Conservation (phyloP, 2,888 invertebrate genomes). For the Cryptus armator region DNA sequence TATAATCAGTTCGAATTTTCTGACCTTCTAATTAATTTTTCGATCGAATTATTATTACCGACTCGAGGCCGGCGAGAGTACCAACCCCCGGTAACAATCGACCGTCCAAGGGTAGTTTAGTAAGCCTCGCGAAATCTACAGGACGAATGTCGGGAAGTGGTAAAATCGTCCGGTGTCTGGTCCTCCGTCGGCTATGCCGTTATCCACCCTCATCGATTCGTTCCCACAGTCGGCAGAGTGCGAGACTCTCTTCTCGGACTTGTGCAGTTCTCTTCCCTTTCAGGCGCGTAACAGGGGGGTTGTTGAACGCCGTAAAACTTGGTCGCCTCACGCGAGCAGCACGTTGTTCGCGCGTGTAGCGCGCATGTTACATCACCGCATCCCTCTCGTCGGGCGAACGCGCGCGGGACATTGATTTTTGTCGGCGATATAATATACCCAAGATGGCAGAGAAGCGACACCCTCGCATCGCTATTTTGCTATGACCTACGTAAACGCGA, state of each 20-base stretch:
- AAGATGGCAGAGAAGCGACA: constrained; percentile 73
- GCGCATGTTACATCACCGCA: constrained; percentile 78
- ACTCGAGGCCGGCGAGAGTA: constrained; percentile 36
- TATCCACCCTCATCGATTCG: constrained; percentile 15
- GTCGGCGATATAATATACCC: constrained; percentile 64
- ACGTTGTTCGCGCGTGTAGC: constrained; percentile 73
- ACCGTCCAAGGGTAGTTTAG: constrained; percentile 31
- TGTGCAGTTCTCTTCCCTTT: constrained; percentile 1
- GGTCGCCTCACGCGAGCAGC: constrained; percentile 43
- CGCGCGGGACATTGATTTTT: constrained; percentile 71
- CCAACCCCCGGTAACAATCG: constrained; percentile 43
- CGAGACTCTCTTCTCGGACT: background rate
- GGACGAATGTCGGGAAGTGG: background rate
- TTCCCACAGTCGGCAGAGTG: background rate
- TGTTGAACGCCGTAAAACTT: constrained; percentile 64
- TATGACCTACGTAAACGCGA: constrained; percentile 71
- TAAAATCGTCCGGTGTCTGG: background rate
- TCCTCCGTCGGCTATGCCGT: constrained; percentile 44
- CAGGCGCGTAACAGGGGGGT: constrained; percentile 35
- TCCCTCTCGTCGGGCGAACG: constrained; percentile 64
- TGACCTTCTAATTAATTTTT: background rate
- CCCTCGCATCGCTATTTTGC: constrained; percentile 81
- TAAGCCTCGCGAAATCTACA: background rate
- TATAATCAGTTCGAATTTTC: background rate
- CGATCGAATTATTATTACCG: constrained; percentile 37